phyloP scores from a whole-genome alignment of 2,888 invertebrate species.

The Lacanobia oleracea region DNA sequence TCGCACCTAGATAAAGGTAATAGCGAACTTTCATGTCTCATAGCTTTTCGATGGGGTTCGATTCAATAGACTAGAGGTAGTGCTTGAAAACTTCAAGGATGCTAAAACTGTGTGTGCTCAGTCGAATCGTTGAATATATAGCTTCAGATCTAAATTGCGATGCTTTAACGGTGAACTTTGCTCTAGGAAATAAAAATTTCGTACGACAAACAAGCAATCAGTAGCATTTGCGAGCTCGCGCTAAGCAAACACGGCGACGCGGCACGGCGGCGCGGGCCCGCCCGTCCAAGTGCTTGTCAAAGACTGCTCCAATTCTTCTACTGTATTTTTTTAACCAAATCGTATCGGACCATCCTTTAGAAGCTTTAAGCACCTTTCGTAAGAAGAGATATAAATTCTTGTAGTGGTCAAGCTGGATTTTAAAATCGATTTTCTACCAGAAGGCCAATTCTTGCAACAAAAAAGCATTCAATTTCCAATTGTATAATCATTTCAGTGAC shows the following conservation, averaged over 20 bases:
- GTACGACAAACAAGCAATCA: conserved; percentile 88
- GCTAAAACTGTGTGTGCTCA: conserved; percentile 50
- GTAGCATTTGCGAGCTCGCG: conserved; percentile 85
- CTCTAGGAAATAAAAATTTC: conserved; percentile 83
- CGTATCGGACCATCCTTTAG: conserved; percentile 68
- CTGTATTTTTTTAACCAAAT: conserved; percentile 79
- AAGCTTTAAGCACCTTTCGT: conserved; percentile 66
- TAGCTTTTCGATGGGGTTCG: conserved; percentile 26
- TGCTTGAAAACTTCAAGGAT: conserved; percentile 34
- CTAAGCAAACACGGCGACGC: conserved; percentile 80
- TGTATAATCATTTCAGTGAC: too few relatives aligned
- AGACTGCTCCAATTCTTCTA: conserved; percentile 79
- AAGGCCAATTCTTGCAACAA: neutral
- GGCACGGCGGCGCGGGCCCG: conserved; percentile 56
- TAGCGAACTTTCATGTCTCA: conserved; percentile 18
- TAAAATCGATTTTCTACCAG: neutral
- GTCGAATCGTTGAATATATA: conserved; percentile 48
- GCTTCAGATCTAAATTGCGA: conserved; percentile 72
- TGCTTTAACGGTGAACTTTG: conserved; percentile 73
- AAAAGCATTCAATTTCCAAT: too few relatives aligned
- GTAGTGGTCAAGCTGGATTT: conserved; percentile 17
- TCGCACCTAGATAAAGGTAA: conserved; percentile 32
- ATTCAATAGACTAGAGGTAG: conserved; percentile 1
- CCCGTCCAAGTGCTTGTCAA: conserved; percentile 81
- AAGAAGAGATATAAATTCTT: conserved; percentile 24